Evolutionary conservation across 2,113 vertebrate genomes (phyloP).

Genomic region (Callionymus lyra): DNA sequence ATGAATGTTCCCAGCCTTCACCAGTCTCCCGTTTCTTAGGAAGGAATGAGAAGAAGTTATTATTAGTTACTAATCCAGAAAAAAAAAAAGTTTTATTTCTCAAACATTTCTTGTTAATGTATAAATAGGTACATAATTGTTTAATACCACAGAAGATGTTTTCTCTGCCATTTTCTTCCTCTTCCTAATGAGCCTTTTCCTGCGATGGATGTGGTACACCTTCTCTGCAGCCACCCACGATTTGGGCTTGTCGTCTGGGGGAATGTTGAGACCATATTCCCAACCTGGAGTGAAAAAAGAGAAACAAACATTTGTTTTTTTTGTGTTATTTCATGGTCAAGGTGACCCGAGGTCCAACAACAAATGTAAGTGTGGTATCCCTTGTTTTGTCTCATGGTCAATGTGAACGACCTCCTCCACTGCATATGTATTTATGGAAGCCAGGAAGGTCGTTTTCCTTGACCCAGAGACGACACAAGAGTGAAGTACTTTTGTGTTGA

Average conservation of each 20-base stretch:
- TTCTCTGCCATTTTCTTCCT: slow-evolving; percentile 72
- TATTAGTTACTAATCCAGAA: background rate
- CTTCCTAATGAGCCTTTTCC: slow-evolving; percentile 76
- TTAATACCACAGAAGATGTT: background rate
- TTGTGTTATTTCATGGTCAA: too few relatives aligned
- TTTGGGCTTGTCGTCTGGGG: slow-evolving; percentile 84
- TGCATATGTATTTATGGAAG: too few relatives aligned
- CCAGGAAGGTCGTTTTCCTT: too few relatives aligned
- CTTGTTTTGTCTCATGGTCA: too few relatives aligned
- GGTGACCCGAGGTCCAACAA: too few relatives aligned
- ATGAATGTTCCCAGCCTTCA: slow-evolving; percentile 95
- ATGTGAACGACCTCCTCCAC: too few relatives aligned
- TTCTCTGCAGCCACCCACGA: slow-evolving; percentile 94
- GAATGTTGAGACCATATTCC: slow-evolving; percentile 95
- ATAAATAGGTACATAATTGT: background rate
- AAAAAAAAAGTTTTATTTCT: background rate
- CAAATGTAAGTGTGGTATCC: too few relatives aligned
- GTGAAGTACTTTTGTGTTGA: too few relatives aligned
- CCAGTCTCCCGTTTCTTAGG: slow-evolving; percentile 58
- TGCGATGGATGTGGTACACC: slow-evolving; percentile 91
- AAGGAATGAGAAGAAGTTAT: slow-evolving; percentile 2
- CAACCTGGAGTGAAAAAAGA: slow-evolving; percentile 68
- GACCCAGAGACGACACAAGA: too few relatives aligned
- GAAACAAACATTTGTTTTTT: background rate
- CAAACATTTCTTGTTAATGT: background rate